These are phyloP conservation scores for Ommatoiulus sabulosus DNA, from an alignment of 2,888 invertebrate species.

Conservation along the genomic window DNA sequence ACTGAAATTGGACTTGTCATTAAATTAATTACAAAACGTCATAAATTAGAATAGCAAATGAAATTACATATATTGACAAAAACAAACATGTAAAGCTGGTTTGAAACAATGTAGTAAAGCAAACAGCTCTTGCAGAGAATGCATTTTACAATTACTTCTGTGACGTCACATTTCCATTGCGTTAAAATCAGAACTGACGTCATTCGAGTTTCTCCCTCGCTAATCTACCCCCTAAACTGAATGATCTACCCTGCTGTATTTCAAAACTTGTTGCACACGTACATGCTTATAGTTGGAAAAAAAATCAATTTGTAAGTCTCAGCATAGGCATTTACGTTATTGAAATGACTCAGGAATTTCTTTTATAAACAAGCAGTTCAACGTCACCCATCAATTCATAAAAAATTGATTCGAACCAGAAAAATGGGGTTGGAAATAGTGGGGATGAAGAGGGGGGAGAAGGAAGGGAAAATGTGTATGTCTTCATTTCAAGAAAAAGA, in stretches of 20 bases:
- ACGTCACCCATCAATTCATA: conserved; percentile 48
- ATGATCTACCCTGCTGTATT: background rate
- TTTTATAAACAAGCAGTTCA: conserved; percentile 42
- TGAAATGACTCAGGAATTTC: conserved; percentile 47
- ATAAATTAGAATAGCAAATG: background rate
- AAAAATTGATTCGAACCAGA: conserved; percentile 45
- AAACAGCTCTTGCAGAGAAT: background rate
- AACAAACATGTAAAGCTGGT: background rate
- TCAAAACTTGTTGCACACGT: background rate
- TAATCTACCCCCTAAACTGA: background rate
- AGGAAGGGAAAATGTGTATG: background rate
- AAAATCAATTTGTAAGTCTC: conserved; percentile 45
- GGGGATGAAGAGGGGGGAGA: background rate
- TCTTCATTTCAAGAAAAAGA: conserved; percentile 12
- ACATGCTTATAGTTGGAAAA: conserved; percentile 6
- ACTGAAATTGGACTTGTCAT: background rate
- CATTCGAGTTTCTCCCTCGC: background rate
- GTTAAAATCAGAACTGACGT: background rate
- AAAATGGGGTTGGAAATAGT: conserved; percentile 6
- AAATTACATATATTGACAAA: background rate
- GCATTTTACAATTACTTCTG: background rate
- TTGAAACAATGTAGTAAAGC: background rate
- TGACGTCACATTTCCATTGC: no score
- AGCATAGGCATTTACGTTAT: conserved; percentile 42
- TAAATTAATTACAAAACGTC: conserved; percentile 23